Percentiles rank a stretch among this genome's conserved stretches.
phyloP scores from a whole-genome alignment of 2,888 invertebrate species.

The Clusia tigrina region DNA sequence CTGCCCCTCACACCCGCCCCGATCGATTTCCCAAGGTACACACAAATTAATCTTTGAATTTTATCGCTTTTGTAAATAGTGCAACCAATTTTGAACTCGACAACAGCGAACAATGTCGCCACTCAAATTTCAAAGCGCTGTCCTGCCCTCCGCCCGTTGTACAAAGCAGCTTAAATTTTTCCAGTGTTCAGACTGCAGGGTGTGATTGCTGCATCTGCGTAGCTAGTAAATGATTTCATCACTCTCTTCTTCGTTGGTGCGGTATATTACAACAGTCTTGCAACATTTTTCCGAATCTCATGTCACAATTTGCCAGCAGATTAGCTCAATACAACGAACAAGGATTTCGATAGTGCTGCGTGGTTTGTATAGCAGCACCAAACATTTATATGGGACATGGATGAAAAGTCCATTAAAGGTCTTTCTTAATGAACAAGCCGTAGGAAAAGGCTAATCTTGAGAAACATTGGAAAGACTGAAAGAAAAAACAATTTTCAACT shows the following conservation, averaged over 20 bases:
- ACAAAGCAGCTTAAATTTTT: neutral
- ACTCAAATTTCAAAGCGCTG: conserved; percentile 2
- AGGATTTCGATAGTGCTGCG: neutral
- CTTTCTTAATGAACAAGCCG: too few relatives aligned
- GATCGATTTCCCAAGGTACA: conserved; percentile 28
- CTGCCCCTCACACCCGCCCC: neutral
- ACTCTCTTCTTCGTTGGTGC: neutral
- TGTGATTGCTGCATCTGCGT: neutral
- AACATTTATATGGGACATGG: too few relatives aligned
- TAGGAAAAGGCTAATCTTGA: too few relatives aligned
- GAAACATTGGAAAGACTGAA: too few relatives aligned
- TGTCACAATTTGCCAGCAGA: conserved; percentile 2
- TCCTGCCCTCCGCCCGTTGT: too few relatives aligned
- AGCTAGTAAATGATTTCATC: neutral
- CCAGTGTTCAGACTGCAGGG: neutral
- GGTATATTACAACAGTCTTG: neutral
- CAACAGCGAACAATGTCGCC: neutral
- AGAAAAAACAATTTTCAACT: too few relatives aligned
- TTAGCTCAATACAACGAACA: neutral
- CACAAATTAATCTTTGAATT: conserved; percentile 53
- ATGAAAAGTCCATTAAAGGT: too few relatives aligned
- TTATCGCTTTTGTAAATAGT: conserved; percentile 55
- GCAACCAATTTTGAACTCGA: neutral
- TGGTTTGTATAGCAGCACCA: too few relatives aligned
- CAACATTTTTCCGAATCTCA: neutral